Evolutionary conservation across 2,888 invertebrate species (phyloP).

Genomic region (Epistrophe grossulariae): DNA sequence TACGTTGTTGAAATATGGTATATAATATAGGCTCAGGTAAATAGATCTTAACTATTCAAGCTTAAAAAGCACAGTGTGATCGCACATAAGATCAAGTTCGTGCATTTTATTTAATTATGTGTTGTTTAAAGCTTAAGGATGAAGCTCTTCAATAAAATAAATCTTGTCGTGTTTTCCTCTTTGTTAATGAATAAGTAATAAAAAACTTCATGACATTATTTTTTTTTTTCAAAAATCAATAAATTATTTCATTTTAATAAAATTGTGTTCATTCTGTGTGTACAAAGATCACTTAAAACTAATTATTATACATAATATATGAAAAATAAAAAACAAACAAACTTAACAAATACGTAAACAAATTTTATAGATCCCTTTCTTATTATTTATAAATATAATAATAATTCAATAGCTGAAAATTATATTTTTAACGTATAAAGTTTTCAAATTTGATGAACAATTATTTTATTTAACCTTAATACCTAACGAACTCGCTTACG

Average conservation of each 20-base stretch:
- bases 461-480: not conserved
- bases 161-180: too few relatives aligned
- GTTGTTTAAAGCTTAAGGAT: too few relatives aligned
- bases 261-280: not conserved
- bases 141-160: too few relatives aligned
- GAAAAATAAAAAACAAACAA: constrained; percentile 29
- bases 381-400: not conserved
- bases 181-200: not conserved
- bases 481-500: constrained; percentile 55
- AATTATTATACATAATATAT: not conserved
- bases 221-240: constrained; percentile 39
- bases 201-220: not conserved
- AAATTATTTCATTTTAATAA: constrained; percentile 44
- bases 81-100: too few relatives aligned
- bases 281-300: constrained; percentile 19
- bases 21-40: too few relatives aligned
- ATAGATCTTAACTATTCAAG: too few relatives aligned
- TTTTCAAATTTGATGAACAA: not conserved
- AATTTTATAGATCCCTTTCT: not conserved
- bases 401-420: not conserved
- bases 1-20: too few relatives aligned
- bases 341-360: constrained; percentile 34
- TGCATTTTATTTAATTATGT: too few relatives aligned
- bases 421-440: too few relatives aligned
- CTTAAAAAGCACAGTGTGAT: too few relatives aligned